A percentile compares a stretch with the other conserved stretches of the same genome.
Evolutionary conservation across 2,888 invertebrate species (phyloP).

Genomic region (Epiblema foenella): DNA sequence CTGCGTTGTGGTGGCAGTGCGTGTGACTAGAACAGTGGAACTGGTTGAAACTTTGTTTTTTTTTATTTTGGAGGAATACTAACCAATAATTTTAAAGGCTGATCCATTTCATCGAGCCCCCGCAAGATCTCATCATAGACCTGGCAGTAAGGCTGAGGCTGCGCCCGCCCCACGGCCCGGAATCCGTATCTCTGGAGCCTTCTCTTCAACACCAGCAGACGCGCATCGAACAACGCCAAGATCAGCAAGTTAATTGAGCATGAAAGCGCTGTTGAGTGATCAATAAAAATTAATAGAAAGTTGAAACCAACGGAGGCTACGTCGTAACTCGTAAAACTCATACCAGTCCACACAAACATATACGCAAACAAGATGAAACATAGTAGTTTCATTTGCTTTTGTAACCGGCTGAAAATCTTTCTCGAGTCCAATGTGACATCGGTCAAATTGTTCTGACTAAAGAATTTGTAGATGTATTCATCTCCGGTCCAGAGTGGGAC

Average conservation of each 20-base stretch:
- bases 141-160: conserved; percentile 1
- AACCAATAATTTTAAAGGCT: background rate
- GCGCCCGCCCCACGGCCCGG: background rate
- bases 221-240: background rate
- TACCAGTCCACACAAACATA: too few species aligned
- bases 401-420: background rate
- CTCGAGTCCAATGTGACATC: background rate
- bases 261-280: too few species aligned
- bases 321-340: too few species aligned
- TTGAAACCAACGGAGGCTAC: too few species aligned
- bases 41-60: too few species aligned
- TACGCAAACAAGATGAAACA: too few species aligned
- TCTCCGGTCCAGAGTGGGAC: background rate
- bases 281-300: too few species aligned
- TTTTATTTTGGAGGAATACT: background rate
- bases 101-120: background rate
- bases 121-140: background rate
- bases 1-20: too few species aligned
- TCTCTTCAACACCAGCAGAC: background rate
- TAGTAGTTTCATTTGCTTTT: background rate
- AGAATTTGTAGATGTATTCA: background rate
- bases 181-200: conserved; percentile 5
- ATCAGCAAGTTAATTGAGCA: background rate
- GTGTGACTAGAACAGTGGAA: too few species aligned
- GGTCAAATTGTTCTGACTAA: background rate